Evolutionary conservation across 2,113 vertebrate species (phyloP).

Genomic region (Gallinago media): DNA sequence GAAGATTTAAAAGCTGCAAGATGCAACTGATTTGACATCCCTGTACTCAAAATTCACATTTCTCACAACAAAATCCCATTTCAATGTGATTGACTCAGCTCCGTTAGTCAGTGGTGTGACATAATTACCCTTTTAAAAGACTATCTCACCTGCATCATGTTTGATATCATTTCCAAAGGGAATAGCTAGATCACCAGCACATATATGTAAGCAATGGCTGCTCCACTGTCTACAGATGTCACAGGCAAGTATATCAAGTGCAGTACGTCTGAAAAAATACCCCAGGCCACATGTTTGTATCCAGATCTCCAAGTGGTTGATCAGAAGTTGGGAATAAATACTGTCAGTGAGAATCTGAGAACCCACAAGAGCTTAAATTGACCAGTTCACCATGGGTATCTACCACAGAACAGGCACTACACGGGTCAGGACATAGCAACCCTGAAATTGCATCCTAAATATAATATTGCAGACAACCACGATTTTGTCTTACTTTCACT

Average conservation of each 20-base stretch:
- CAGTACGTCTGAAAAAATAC: neutral
- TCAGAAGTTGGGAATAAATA: neutral
- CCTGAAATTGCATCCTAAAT: neutral
- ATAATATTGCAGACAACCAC: neutral
- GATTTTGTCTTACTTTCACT: neutral
- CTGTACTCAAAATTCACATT: neutral
- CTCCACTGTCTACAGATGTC: neutral
- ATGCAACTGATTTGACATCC: neutral
- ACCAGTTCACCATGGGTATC: neutral
- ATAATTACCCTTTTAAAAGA: neutral
- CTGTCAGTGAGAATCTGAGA: neutral
- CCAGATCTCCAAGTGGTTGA: neutral
- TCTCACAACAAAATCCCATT: neutral
- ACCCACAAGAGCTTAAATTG: neutral
- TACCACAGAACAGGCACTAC: neutral
- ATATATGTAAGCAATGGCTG: neutral
- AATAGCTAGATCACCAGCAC: neutral
- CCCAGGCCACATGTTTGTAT: neutral
- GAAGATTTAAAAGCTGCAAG: neutral
- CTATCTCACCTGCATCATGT: neutral
- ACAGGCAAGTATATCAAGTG: neutral
- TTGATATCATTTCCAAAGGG: neutral
- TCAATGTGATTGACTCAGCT: neutral
- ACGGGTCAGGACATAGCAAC: rapidly evolving
- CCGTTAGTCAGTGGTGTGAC: neutral